phyloP scores from a whole-genome alignment of 2,888 invertebrate species.

The Lutraria lutraria region DNA sequence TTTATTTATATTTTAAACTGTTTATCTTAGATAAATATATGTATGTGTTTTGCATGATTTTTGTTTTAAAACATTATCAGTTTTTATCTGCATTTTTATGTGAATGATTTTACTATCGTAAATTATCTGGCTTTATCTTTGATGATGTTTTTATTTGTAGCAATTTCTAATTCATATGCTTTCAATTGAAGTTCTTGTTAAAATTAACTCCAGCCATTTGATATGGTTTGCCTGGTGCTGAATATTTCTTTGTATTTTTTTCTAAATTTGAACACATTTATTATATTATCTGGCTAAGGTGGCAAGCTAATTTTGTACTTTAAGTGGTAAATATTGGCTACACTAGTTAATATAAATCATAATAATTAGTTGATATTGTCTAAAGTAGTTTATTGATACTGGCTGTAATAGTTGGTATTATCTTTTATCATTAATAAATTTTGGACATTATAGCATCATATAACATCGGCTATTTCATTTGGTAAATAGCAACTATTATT shows the following conservation, averaged over 20 bases:
- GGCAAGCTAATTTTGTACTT: too few relatives aligned
- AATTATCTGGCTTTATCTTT: not conserved
- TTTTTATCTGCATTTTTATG: conserved; percentile 15
- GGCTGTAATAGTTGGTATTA: too few relatives aligned
- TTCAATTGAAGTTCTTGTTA: not conserved
- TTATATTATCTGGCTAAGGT: too few relatives aligned
- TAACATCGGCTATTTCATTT: too few relatives aligned
- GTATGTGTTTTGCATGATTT: conserved; percentile 8
- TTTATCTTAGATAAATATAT: not conserved
- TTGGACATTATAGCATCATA: too few relatives aligned
- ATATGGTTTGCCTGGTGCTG: not conserved
- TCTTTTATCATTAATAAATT: too few relatives aligned
- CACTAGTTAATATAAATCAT: too few relatives aligned
- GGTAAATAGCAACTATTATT: too few relatives aligned
- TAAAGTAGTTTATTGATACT: too few relatives aligned
- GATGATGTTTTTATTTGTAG: not conserved
- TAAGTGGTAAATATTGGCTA: too few relatives aligned
- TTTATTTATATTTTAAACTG: conserved; percentile 22
- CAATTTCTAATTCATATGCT: not conserved
- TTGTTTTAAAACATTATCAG: not conserved
- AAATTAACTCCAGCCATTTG: not conserved
- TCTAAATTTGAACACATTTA: too few relatives aligned
- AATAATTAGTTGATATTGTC: too few relatives aligned
- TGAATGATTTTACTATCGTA: not conserved
- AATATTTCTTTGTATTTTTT: not conserved